Conservation (phyloP, 2,888 invertebrate genomes). For the Cantharis flavilabris region DNA sequence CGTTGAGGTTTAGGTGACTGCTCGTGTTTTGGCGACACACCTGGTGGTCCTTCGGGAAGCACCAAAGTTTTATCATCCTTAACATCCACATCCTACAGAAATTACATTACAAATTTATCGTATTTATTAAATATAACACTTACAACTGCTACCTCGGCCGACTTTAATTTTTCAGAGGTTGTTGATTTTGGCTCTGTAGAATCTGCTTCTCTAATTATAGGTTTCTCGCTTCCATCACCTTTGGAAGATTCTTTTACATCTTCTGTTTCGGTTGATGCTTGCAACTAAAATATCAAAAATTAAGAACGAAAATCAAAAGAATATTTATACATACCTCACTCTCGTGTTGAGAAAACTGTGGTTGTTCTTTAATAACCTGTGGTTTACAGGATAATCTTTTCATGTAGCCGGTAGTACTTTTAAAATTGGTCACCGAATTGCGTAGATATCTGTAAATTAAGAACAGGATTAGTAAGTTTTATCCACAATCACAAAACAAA, state of each 20-base stretch:
- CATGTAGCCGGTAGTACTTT: constrained; percentile 89
- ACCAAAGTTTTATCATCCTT: constrained; percentile 22
- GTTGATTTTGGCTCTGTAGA: constrained; percentile 52
- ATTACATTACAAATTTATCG: background rate
- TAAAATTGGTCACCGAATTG: constrained; percentile 86
- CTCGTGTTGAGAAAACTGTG: background rate
- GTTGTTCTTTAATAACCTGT: constrained; percentile 32
- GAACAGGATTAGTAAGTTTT: background rate
- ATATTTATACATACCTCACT: constrained; percentile 8
- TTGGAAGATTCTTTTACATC: constrained; percentile 26
- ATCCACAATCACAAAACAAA: background rate
- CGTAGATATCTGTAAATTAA: constrained; percentile 71
- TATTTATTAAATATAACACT: background rate
- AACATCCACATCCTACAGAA: constrained; percentile 28
- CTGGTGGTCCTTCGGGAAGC: constrained; percentile 50
- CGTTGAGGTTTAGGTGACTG: constrained; percentile 42
- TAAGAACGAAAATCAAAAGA: too few species aligned
- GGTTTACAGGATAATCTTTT: constrained; percentile 54
- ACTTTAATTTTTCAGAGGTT: constrained; percentile 16
- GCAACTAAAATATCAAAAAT: background rate
- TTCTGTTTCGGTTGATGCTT: background rate
- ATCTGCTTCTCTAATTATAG: constrained; percentile 55
- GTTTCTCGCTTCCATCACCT: constrained; percentile 45
- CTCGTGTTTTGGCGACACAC: constrained; percentile 47
- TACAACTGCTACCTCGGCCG: constrained; percentile 6